Evolutionary conservation across 2,888 invertebrate species (phyloP), one percentile per base, ranked within the genome.

Genomic region (Tinea pellionella): DNA sequence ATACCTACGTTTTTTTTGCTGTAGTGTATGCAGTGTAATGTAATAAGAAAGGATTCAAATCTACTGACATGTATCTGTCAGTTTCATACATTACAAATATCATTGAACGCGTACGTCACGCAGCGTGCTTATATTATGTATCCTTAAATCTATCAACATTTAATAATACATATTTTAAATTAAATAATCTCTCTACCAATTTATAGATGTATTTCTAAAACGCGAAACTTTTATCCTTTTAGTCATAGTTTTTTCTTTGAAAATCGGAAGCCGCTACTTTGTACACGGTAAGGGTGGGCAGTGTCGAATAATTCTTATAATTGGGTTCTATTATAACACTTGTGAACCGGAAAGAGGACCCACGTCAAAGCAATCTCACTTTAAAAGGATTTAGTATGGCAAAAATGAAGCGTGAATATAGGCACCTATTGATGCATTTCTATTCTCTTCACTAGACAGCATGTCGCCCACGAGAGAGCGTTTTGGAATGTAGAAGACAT

Each of bases 341-440:
- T 62, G 67, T 68, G 69, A 15, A 80, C 81, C 83, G 85, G 83
- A 85, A 85, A 83, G 78, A 68, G 67, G 77, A 81, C 81, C 83
- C 78, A 77, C 79, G 74, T 81, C 80, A 80, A 67, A 63, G 72
- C 64, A 70, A 53, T 70, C 76, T 73, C 73, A 72, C 72, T 69
- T 75, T 77, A 78, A 84, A 84, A 72, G 82, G 79, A 81, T 86
- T 80, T 80, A 75, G 74, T 69, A 76, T 76, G 72, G 70, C 71
- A 70, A 77, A 78, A 75, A 76, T 77, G 70, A 72, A 70, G 72
- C 71, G 69, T 72, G 72, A 69, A 76, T 74, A 74, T 73, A 71
- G 70, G 72, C 63, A 66, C 66, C 74, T 73, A 70, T 63, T 59
- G 56, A 61, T 72, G 64, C 66, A 61, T 61, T 62, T 62, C 65